Base-by-base conservation (phyloP, 2,888 invertebrate genomes). In the Steinernema carpocapsae region DNA sequence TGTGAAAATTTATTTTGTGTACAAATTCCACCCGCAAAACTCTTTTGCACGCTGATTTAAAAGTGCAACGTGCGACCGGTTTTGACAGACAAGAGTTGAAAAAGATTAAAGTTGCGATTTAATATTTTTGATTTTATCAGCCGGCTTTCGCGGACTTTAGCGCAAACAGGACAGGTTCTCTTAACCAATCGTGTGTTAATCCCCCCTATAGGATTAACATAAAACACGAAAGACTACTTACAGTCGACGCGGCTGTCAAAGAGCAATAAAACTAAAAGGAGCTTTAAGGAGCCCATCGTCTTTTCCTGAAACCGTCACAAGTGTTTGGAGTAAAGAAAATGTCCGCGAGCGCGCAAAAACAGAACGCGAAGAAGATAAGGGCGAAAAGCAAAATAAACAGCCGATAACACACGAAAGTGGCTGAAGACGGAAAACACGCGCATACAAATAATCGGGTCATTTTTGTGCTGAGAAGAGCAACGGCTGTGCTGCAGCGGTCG, bases 81-180 rank as follows among this genome's bases (percentile, higher is more conserved):
- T 56, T 24, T 17, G 26, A 24, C 12, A 26, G 12, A 56, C 56
- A 26, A n/a, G n/a, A n/a, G n/a, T n/a, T n/a, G n/a, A n/a, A 22
- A 56, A 56, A 56, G 56, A 56, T 56, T 56, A 56, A 26, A 56
- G 56, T 56, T 56, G 56, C 56, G 4, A 26, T 56, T 56, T 56
- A 24, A 3, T 7, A 12, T 12, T 24, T 56, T 14, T 17, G 56
- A 56, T 56, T 56, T 24, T 14, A 56, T 56, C 56, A 43, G 43
- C 22, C 7, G 22, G 6, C 7, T 4, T 6, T 17, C n/a, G 48
- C n/a, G n/a, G n/a, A n/a, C n/a, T n/a, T n/a, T n/a, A n/a, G n/a
- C n/a, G n/a, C n/a, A n/a, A n/a, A n/a, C 7, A 17, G n/a, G n/a
- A 48, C 48, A 17, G 48, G 48, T 48, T 48, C 48, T 19, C 48